These are phyloP conservation scores for Muntiacus muntjak DNA, from an alignment of 2,113 vertebrate species.

Conservation along the genomic window DNA sequence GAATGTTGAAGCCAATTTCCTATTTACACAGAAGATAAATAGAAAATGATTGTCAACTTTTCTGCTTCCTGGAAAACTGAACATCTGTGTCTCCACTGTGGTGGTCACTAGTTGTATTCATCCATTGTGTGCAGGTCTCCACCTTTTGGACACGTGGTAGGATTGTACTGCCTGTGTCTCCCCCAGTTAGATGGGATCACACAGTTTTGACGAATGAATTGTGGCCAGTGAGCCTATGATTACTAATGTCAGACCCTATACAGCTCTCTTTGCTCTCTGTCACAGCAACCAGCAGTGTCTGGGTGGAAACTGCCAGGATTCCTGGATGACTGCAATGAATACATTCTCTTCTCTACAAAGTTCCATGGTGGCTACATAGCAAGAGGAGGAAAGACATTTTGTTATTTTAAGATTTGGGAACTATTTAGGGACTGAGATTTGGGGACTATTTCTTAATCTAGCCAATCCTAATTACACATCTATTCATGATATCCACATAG, in stretches of 20 bases:
- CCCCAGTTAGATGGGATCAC: not conserved
- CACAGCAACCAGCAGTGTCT: not conserved
- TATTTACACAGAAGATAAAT: not conserved
- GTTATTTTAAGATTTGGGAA: not conserved
- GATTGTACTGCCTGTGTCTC: fast-evolving
- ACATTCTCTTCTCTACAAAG: not conserved
- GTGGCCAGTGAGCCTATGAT: not conserved
- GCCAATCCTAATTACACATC: not conserved
- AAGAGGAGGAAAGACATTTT: not conserved
- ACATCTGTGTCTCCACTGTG: not conserved
- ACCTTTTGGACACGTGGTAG: not conserved
- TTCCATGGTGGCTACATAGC: not conserved
- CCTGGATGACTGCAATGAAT: not conserved
- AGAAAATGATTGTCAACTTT: not conserved
- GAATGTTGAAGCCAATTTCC: not conserved
- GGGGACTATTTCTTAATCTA: not conserved
- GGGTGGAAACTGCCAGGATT: not conserved
- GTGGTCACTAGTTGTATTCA: not conserved
- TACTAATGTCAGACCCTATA: not conserved
- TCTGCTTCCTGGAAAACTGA: not conserved
- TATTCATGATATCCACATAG: not conserved
- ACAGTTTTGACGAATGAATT: not conserved
- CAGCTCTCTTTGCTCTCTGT: not conserved
- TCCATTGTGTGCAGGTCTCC: not conserved
- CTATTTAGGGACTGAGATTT: not conserved